These are phyloP conservation scores for Antechinus flavipes DNA, from an alignment of 2,113 vertebrate genomes.

Conservation along the genomic window DNA sequence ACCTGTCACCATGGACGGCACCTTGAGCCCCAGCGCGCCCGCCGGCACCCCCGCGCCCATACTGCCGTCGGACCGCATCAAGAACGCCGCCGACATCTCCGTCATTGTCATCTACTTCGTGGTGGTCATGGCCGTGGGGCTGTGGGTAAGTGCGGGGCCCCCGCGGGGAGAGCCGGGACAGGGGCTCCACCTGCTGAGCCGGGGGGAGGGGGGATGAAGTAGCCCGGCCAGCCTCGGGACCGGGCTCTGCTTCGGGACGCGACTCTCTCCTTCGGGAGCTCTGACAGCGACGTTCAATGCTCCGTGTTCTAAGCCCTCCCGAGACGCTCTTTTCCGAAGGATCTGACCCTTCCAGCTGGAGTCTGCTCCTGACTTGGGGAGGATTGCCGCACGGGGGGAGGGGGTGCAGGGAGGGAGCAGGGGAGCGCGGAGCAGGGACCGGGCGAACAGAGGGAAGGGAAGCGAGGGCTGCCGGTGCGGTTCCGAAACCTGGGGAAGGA, in stretches of 20 bases:
- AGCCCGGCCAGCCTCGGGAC: background rate
- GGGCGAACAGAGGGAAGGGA: background rate
- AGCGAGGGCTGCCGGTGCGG: too few species aligned
- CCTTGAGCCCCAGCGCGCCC: too few species aligned
- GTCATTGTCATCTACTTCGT: constrained; percentile 96
- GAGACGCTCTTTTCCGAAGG: too few species aligned
- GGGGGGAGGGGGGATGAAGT: rapidly evolving
- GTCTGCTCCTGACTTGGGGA: background rate
- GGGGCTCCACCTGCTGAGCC: background rate
- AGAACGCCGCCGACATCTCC: constrained; percentile 94
- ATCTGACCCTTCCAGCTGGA: background rate
- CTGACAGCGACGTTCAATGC: background rate
- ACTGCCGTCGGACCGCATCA: constrained; percentile 77
- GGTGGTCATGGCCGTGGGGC: constrained; percentile 93
- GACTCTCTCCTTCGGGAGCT: background rate
- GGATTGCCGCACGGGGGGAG: background rate
- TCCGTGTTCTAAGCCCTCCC: background rate
- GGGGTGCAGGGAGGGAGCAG: background rate
- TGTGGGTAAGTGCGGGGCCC: constrained; percentile 90
- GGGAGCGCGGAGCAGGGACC: background rate
- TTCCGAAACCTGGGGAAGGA: background rate
- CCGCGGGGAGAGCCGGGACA: background rate
- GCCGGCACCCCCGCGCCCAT: background rate
- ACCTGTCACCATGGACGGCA: background rate
- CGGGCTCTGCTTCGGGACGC: too few species aligned